Percentiles rank a stretch among this genome's conserved stretches.
Evolutionary conservation across 2,888 invertebrate genomes (phyloP).

Genomic region (Marasmarcha lunaedactyla): DNA sequence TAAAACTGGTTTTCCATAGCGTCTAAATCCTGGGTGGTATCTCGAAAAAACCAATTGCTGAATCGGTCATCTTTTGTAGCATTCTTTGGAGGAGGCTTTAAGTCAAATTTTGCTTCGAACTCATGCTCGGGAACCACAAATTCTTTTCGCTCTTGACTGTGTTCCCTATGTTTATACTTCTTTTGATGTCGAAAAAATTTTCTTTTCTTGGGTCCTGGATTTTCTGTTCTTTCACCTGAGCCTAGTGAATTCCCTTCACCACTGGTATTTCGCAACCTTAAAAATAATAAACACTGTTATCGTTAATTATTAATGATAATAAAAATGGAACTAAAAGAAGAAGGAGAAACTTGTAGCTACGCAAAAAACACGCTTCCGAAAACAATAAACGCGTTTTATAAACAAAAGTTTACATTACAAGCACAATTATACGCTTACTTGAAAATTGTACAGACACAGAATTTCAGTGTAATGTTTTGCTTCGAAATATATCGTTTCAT

Average conservation of each 20-base stretch:
- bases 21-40: slow-evolving; percentile 47
- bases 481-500: no score
- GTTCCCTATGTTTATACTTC: slow-evolving; percentile 30
- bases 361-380: no score
- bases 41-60: slow-evolving; percentile 53
- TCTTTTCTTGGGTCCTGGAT: slow-evolving; percentile 29
- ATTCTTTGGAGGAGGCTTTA: slow-evolving; percentile 56
- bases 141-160: slow-evolving; percentile 25
- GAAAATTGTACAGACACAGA: no score
- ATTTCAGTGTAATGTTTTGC: no score
- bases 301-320: no score
- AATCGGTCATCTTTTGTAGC: slow-evolving; percentile 29
- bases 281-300: slow-evolving; percentile 3
- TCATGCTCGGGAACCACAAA: slow-evolving; percentile 69
- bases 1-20: slow-evolving; percentile 38
- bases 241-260: background rate
- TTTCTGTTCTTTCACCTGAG: slow-evolving; percentile 24
- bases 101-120: slow-evolving; percentile 70
- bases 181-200: slow-evolving; percentile 60
- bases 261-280: background rate
- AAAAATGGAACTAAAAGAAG: no score
- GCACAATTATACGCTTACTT: no score
- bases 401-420: no score
- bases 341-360: no score
- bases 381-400: no score